Evolutionary conservation across 2,797 vertebrate genomes (phyloP).

Genomic region (Phataginus tricuspis): DNA sequence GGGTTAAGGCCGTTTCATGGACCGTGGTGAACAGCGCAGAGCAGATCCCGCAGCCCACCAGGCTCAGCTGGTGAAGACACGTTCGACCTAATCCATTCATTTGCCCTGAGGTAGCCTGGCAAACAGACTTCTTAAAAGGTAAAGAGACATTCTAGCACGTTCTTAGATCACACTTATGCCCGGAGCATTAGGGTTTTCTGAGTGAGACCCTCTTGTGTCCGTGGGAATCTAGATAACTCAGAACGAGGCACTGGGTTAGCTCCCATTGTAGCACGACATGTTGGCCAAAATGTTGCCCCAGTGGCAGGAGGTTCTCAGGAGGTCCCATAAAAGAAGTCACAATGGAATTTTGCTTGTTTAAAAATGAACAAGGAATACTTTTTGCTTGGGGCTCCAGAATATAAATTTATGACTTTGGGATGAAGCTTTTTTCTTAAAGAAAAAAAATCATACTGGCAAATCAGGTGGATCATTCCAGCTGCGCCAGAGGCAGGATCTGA

Average conservation of each 20-base stretch:
- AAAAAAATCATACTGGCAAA: slow-evolving; percentile 73
- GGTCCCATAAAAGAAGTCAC: not conserved
- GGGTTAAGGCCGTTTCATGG: not conserved
- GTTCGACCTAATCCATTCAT: not conserved
- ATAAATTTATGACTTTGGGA: slow-evolving; percentile 71
- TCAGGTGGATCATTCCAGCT: slow-evolving; percentile 78
- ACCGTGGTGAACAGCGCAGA: not conserved
- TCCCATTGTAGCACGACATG: not conserved
- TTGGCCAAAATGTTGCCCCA: not conserved
- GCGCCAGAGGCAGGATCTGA: slow-evolving; percentile 78
- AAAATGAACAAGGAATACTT: slow-evolving; percentile 49
- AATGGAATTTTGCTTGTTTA: slow-evolving; percentile 13
- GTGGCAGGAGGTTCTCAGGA: not conserved
- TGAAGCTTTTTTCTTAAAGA: slow-evolving; percentile 78
- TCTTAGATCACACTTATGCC: not conserved
- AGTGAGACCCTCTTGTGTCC: not conserved
- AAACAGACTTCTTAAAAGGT: slow-evolving; percentile 25
- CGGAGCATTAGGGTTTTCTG: not conserved
- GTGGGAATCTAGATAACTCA: not conserved
- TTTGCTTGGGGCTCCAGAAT: slow-evolving; percentile 60
- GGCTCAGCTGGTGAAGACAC: not conserved
- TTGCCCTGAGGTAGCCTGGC: not conserved
- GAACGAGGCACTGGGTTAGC: not conserved
- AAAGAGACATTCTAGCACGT: not conserved
- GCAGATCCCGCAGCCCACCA: not conserved